Percentiles rank a stretch among this genome's conserved stretches.
phyloP scores from a whole-genome alignment of 2,888 invertebrate species.

The Gortyna flavago region DNA sequence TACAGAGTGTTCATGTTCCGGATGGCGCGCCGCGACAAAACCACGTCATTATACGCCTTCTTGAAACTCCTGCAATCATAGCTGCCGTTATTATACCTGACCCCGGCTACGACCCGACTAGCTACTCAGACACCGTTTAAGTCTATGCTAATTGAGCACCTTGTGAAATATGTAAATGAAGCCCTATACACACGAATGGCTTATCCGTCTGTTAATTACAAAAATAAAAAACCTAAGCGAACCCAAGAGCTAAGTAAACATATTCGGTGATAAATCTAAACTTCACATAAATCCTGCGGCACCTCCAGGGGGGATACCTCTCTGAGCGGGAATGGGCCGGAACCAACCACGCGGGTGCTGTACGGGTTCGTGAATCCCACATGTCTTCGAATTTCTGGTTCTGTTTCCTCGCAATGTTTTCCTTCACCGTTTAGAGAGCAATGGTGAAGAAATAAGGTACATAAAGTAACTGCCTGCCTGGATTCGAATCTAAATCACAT shows the following conservation, averaged over 20 bases:
- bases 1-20: constrained; percentile 99
- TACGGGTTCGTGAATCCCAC: background rate
- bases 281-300: background rate
- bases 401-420: background rate
- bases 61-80: constrained; percentile 94
- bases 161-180: constrained; percentile 29
- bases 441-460: background rate
- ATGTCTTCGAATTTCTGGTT: background rate
- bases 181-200: constrained; percentile 1
- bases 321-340: background rate
- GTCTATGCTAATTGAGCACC: constrained; percentile 16
- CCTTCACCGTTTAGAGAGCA: background rate
- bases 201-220: background rate
- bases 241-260: background rate
- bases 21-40: constrained; percentile 98
- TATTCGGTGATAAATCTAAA: background rate
- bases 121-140: background rate
- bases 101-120: constrained; percentile 3
- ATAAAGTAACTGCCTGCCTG: background rate
- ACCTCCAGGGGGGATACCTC: background rate
- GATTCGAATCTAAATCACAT: no score
- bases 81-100: constrained; percentile 25
- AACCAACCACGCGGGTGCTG: background rate
- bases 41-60: constrained; percentile 99
- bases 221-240: background rate